These are phyloP conservation scores for Pteria penguin DNA, from an alignment of 2,888 invertebrate species.

Conservation along the genomic window DNA sequence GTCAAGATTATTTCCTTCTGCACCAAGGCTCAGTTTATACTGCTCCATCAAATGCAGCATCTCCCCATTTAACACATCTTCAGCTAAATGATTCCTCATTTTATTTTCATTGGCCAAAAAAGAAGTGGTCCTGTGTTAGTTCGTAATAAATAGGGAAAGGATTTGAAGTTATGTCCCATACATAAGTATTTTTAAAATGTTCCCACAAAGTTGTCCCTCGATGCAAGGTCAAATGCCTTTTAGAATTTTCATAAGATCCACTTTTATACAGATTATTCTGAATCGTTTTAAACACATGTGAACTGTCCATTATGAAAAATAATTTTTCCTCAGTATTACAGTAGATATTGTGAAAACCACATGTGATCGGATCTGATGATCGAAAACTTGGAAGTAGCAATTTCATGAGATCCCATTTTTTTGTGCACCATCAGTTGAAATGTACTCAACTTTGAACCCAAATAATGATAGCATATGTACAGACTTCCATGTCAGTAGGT, in stretches of 20 bases:
- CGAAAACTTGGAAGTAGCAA: conserved; percentile 5
- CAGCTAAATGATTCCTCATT: conserved; percentile 49
- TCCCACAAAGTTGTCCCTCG: conserved; percentile 23
- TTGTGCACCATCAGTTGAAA: conserved; percentile 45
- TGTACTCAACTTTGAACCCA: conserved; percentile 34
- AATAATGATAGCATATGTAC: conserved; percentile 29
- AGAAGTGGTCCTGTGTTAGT: conserved; percentile 41
- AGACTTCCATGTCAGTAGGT: conserved; percentile 40
- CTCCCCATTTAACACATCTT: conserved; percentile 42
- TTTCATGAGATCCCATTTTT: conserved; percentile 41
- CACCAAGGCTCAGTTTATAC: conserved; percentile 33
- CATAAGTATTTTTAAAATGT: conserved; percentile 38
- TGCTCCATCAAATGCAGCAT: conserved; percentile 48
- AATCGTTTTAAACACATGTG: conserved; percentile 41
- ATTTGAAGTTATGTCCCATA: conserved; percentile 39
- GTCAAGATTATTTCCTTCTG: conserved; percentile 23
- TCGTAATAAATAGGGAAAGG: conserved; percentile 37
- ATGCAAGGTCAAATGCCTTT: background rate
- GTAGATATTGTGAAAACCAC: background rate
- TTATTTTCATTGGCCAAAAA: conserved; percentile 31
- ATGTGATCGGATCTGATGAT: background rate
- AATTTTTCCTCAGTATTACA: background rate
- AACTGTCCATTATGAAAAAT: conserved; percentile 15
- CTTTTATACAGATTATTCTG: conserved; percentile 42
- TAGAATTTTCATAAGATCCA: conserved; percentile 12